Conservation (phyloP, 2,797 vertebrate species). For the Pangasius macronema region DNA sequence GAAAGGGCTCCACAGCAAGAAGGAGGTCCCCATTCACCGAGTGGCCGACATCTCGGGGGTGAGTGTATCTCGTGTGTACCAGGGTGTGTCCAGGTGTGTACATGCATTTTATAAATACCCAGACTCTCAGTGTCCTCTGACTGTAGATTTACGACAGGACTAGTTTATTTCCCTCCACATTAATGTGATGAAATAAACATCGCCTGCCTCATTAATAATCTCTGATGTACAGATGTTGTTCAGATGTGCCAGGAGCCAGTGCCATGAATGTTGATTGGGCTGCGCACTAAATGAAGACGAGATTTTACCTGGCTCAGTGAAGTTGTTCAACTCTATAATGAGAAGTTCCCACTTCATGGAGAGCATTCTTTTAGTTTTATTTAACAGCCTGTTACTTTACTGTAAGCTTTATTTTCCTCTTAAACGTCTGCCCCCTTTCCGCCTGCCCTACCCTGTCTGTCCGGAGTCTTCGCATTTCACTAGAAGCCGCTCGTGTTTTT, state of each 20-base stretch:
- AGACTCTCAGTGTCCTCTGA: neutral
- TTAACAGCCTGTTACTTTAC: conserved; percentile 23
- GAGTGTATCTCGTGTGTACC: conserved; percentile 60
- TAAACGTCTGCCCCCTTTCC: conserved; percentile 11
- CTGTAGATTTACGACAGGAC: conserved; percentile 54
- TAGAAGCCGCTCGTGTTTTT: conserved; percentile 12
- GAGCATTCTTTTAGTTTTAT: conserved; percentile 14
- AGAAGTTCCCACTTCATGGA: conserved; percentile 35
- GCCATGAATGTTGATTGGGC: conserved; percentile 70
- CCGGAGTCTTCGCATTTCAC: neutral
- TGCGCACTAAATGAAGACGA: conserved; percentile 67
- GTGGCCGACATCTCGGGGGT: conserved; percentile 97
- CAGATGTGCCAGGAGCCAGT: conserved; percentile 65
- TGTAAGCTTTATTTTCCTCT: neutral
- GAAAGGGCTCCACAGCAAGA: conserved; percentile 97
- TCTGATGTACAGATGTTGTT: conserved; percentile 66
- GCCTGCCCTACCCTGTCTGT: neutral
- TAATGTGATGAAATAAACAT: conserved; percentile 69
- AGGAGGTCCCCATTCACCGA: conserved; percentile 96
- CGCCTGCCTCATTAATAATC: conserved; percentile 70
- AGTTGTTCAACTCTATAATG: conserved; percentile 61
- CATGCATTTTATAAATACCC: neutral
- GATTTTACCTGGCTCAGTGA: conserved; percentile 60
- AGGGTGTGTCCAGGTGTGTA: neutral
- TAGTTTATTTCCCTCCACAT: conserved; percentile 37